Evolutionary conservation across 2,113 vertebrate genomes (phyloP).

Genomic region (Pygathrix nemaeus): DNA sequence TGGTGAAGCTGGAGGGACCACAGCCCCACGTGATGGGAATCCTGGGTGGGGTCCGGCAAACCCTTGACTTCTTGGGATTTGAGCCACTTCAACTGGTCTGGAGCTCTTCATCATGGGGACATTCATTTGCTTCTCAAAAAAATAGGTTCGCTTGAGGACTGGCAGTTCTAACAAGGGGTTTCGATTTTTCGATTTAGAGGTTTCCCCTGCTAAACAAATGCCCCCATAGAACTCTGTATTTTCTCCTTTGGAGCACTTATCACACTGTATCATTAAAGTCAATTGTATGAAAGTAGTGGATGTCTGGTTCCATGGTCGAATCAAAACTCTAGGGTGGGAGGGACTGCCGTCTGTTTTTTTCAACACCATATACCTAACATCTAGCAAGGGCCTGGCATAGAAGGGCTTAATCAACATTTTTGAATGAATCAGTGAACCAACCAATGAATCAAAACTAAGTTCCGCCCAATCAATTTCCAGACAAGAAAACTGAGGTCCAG

Average conservation of each 20-base stretch:
- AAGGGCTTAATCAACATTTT: not conserved
- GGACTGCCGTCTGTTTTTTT: not conserved
- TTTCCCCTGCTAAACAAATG: not conserved
- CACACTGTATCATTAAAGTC: not conserved
- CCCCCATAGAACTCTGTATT: not conserved
- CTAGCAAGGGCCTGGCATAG: not conserved
- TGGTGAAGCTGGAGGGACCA: not conserved
- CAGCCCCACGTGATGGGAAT: not conserved
- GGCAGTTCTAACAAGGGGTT: not conserved
- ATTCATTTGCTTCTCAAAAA: not conserved
- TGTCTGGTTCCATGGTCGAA: not conserved
- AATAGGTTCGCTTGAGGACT: not conserved
- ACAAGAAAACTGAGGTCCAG: not conserved
- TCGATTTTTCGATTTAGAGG: not conserved
- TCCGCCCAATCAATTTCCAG: not conserved
- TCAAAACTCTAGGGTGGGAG: not conserved
- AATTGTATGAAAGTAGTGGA: not conserved
- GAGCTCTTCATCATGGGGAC: not conserved
- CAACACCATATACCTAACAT: not conserved
- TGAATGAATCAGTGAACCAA: not conserved
- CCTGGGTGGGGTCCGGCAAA: not conserved
- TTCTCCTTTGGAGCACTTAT: not conserved
- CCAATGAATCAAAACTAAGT: not conserved
- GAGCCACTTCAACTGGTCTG: not conserved
- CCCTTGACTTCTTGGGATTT: not conserved